A percentile compares a stretch with the other conserved stretches of the same genome.
These are phyloP conservation scores for Microctenopoma stevenorrisi DNA, from an alignment of 2,797 vertebrate species.

Conservation along the genomic window DNA sequence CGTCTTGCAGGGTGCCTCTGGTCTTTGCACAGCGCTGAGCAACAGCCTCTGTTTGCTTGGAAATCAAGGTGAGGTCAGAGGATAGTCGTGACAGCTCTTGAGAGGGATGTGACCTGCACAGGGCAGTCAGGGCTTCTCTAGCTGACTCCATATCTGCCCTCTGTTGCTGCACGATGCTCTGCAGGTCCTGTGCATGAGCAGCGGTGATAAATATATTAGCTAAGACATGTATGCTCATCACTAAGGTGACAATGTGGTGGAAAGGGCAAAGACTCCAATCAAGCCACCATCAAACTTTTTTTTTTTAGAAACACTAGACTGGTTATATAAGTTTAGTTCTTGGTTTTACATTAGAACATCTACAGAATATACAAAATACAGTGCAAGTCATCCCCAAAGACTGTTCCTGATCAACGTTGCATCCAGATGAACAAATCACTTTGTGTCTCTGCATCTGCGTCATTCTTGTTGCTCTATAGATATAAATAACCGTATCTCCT, in stretches of 20 bases:
- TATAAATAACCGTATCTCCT: too few species aligned
- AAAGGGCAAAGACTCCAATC: neutral
- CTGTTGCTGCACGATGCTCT: slow-evolving; percentile 89
- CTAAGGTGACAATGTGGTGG: neutral
- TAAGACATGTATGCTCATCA: neutral
- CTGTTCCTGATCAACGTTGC: too few species aligned
- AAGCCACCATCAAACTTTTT: too few species aligned
- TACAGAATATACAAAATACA: too few species aligned
- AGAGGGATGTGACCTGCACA: slow-evolving; percentile 92
- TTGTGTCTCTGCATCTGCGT: too few species aligned
- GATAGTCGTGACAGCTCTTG: slow-evolving; percentile 89
- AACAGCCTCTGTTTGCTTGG: slow-evolving; percentile 89
- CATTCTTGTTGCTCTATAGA: too few species aligned
- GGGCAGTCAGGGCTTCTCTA: slow-evolving; percentile 87
- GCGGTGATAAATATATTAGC: neutral
- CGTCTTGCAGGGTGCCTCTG: slow-evolving; percentile 88
- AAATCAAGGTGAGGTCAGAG: slow-evolving; percentile 85
- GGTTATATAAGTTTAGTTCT: too few species aligned
- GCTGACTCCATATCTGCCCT: slow-evolving; percentile 86
- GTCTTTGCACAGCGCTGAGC: slow-evolving; percentile 87
- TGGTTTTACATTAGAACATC: too few species aligned
- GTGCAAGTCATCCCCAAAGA: too few species aligned
- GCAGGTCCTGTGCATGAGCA: slow-evolving; percentile 80
- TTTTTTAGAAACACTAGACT: too few species aligned
- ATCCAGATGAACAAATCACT: too few species aligned